phyloP scores from a whole-genome alignment of 2,797 vertebrate genomes.

The Miichthys miiuy region DNA sequence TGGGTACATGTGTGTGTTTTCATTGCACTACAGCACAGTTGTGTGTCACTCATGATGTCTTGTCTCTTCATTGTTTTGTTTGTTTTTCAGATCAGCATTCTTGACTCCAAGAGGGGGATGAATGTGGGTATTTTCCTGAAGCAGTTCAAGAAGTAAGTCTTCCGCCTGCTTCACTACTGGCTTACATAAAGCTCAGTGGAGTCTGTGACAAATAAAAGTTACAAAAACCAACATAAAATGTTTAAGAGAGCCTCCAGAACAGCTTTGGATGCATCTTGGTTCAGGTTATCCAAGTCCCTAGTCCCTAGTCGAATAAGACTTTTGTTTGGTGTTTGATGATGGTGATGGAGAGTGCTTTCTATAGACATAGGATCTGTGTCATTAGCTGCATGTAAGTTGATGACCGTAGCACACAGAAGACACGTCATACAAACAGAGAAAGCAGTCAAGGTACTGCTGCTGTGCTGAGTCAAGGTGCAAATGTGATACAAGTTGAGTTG shows the following conservation, averaged over 20 bases:
- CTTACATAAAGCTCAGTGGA: constrained; percentile 10
- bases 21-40: not conserved
- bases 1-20: not conserved
- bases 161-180: not conserved
- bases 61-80: too few relatives aligned
- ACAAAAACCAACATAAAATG: not conserved
- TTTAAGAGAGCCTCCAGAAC: not conserved
- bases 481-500: too few relatives aligned
- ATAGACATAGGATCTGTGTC: not conserved
- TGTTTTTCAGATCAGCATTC: constrained; percentile 89
- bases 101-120: constrained; percentile 98
- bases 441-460: not conserved
- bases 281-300: not conserved
- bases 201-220: not conserved
- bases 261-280: not conserved
- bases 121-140: constrained; percentile 99
- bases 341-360: too few relatives aligned
- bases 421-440: not conserved
- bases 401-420: not conserved
- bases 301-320: not conserved
- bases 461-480: not conserved
- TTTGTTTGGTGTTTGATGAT: not conserved
- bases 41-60: constrained; percentile 1
- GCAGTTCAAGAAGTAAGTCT: constrained; percentile 97
- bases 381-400: not conserved